Percentiles rank a stretch among this genome's conserved stretches.
phyloP scores from a whole-genome alignment of 2,113 vertebrate genomes.

The Pangasianodon hypophthalmus region DNA sequence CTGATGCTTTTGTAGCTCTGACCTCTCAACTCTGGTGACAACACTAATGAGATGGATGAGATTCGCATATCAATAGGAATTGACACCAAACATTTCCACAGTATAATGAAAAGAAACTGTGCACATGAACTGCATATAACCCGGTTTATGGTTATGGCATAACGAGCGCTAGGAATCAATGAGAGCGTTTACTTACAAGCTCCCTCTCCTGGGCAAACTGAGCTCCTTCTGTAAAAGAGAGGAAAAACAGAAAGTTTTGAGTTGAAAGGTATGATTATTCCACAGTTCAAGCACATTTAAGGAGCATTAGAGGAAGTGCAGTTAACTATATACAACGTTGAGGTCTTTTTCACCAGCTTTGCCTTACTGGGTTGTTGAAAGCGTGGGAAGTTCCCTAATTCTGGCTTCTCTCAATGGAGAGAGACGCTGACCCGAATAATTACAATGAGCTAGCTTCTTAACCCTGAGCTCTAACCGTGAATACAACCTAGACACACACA shows the following conservation, averaged over 20 bases:
- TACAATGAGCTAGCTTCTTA: slow-evolving; percentile 37
- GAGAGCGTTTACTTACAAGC: slow-evolving; percentile 85
- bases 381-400: slow-evolving; percentile 13
- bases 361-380: background rate
- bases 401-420: slow-evolving; percentile 13
- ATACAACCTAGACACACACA: background rate
- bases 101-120: background rate
- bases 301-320: background rate
- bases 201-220: slow-evolving; percentile 97
- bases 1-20: background rate
- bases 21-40: background rate
- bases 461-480: slow-evolving; percentile 1
- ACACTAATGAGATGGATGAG: background rate
- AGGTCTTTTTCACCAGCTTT: background rate
- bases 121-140: background rate
- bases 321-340: background rate
- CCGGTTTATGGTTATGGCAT: background rate
- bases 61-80: background rate
- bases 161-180: slow-evolving; percentile 6
- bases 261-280: background rate
- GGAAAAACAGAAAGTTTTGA: slow-evolving; percentile 38
- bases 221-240: slow-evolving; percentile 89
- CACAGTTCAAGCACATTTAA: background rate
- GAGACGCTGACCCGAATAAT: slow-evolving; percentile 3
- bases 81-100: background rate